Percentiles rank a stretch among this genome's conserved stretches.
Conservation (phyloP, 1,140 invertebrate genomes). For the Brachystomella parvula region DNA sequence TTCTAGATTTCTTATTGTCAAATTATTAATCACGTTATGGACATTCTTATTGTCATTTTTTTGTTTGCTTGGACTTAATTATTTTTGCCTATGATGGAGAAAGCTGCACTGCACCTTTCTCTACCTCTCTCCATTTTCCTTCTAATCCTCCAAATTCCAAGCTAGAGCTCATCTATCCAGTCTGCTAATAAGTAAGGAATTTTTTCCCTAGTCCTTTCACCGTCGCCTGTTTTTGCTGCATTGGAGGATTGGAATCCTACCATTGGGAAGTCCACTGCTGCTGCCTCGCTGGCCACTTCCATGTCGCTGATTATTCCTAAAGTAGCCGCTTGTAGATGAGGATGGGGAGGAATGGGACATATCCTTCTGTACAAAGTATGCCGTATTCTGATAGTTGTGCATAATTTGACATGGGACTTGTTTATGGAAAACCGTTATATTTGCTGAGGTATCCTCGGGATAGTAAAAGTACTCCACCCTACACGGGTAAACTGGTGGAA, state of each 20-base stretch:
- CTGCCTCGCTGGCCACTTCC: not conserved
- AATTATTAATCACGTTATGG: not conserved
- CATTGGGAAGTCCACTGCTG: not conserved
- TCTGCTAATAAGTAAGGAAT: too few species aligned
- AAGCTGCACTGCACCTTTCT: too few species aligned
- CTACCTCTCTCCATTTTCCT: too few species aligned
- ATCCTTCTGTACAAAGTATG: conserved; percentile 8
- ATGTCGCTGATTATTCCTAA: not conserved
- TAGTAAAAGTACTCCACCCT: conserved; percentile 12
- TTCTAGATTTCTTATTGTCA: not conserved
- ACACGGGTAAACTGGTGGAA: conserved; percentile 4
- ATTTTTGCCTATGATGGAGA: too few species aligned
- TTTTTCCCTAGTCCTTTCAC: too few species aligned
- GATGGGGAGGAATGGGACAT: not conserved
- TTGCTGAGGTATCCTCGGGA: conserved; percentile 1
- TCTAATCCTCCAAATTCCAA: too few species aligned
- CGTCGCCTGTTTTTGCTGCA: not conserved
- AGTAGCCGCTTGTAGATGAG: not conserved
- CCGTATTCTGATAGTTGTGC: not conserved
- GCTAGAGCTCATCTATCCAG: too few species aligned
- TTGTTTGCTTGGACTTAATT: not conserved
- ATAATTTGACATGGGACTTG: conserved; percentile 4
- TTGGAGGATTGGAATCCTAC: not conserved
- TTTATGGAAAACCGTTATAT: not conserved
- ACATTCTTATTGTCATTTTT: not conserved